Percentiles rank a stretch among this genome's conserved stretches.
These are phyloP conservation scores for Tangara arthus DNA, from an alignment of 2,797 vertebrate genomes.

Conservation along the genomic window DNA sequence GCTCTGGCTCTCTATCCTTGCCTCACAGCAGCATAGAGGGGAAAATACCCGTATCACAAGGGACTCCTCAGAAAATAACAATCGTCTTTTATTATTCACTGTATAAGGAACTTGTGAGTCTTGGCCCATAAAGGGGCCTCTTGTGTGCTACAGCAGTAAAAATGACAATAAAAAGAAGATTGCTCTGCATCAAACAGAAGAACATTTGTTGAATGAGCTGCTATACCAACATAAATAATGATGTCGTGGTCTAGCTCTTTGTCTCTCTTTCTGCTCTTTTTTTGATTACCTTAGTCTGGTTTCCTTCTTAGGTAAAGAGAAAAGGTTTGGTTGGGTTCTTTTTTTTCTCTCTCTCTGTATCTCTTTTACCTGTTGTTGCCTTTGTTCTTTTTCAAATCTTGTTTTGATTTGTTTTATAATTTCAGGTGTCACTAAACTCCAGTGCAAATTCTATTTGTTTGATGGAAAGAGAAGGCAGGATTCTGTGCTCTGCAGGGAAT, in stretches of 20 bases:
- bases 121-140: background rate
- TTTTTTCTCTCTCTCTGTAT: background rate
- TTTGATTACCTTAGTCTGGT: background rate
- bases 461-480: background rate
- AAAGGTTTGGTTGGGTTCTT: background rate
- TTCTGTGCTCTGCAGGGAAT: background rate
- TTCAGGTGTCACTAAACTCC: background rate
- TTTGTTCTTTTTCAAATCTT: background rate
- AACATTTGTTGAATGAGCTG: background rate
- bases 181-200: background rate
- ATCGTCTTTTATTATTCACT: background rate
- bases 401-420: background rate
- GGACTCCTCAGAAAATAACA: background rate
- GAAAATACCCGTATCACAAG: background rate
- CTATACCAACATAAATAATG: background rate
- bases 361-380: background rate
- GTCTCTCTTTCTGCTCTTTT: background rate
- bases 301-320: background rate
- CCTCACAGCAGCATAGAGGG: background rate
- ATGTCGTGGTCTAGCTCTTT: background rate
- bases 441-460: background rate
- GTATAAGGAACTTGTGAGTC: background rate
- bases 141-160: background rate
- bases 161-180: constrained; percentile 1
- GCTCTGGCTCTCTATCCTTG: background rate